Evolutionary conservation across 2,888 invertebrate genomes (phyloP).

Genomic region (Brachylomia viminalis): DNA sequence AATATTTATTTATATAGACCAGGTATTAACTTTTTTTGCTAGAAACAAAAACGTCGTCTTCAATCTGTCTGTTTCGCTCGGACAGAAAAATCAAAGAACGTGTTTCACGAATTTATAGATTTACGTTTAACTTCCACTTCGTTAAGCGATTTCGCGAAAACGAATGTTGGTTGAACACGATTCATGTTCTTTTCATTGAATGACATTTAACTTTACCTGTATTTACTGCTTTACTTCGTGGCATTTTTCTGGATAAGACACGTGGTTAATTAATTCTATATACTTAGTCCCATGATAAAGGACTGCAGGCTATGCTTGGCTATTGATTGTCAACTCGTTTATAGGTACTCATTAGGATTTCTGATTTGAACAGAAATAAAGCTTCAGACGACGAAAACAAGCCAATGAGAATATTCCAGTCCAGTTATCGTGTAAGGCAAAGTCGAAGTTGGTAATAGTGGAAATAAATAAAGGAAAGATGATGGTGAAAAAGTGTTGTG

Average conservation of each 20-base stretch:
- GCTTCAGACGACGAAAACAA: background rate
- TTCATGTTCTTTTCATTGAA: constrained; percentile 48
- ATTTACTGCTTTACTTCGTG: background rate
- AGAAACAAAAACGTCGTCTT: constrained; percentile 27
- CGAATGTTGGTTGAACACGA: constrained; percentile 47
- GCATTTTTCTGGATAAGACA: no score
- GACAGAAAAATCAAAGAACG: constrained; percentile 41
- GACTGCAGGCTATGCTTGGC: background rate
- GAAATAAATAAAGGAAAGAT: background rate
- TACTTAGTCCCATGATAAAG: no score
- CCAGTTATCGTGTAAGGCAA: background rate
- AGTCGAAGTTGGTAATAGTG: background rate
- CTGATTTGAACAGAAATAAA: background rate
- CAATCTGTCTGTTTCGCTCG: constrained; percentile 50
- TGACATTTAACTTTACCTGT: constrained; percentile 13
- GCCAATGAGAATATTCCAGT: background rate
- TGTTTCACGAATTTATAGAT: constrained; percentile 57
- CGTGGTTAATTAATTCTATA: no score
- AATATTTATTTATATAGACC: no score
- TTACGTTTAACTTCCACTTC: constrained; percentile 55
- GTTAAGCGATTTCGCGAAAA: constrained; percentile 55
- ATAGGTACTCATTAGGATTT: background rate
- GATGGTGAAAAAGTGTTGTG: background rate
- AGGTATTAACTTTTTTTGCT: constrained; percentile 27
- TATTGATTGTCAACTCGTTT: no score